Evolutionary conservation across 2,888 invertebrate species (phyloP).

Genomic region (Watsonalla binaria): DNA sequence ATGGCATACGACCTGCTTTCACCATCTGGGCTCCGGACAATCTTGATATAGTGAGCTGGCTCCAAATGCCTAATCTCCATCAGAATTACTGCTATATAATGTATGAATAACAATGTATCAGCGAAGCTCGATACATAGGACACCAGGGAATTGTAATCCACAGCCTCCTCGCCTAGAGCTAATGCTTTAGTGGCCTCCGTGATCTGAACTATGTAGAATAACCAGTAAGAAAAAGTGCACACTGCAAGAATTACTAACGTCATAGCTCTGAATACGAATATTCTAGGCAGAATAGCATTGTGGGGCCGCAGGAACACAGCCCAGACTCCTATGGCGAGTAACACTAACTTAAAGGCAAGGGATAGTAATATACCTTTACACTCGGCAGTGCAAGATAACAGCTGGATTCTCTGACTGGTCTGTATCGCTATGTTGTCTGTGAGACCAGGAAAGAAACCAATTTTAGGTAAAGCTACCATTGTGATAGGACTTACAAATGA

Average conservation of each 20-base stretch:
- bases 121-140: slow-evolving; percentile 95
- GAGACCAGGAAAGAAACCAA: slow-evolving; percentile 89
- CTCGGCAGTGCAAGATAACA: slow-evolving; percentile 92
- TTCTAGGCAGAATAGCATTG: slow-evolving; percentile 92
- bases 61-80: slow-evolving; percentile 96
- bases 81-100: slow-evolving; percentile 94
- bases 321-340: slow-evolving; percentile 94
- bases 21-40: slow-evolving; percentile 97
- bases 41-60: slow-evolving; percentile 92
- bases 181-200: slow-evolving; percentile 89
- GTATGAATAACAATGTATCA: slow-evolving; percentile 96
- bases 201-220: slow-evolving; percentile 97
- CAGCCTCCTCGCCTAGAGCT: slow-evolving; percentile 87
- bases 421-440: slow-evolving; percentile 83
- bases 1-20: slow-evolving; percentile 92
- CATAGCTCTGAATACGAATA: slow-evolving; percentile 93
- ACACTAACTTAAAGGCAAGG: slow-evolving; percentile 92
- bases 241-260: slow-evolving; percentile 93
- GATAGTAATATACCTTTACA: slow-evolving; percentile 96
- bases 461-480: slow-evolving; percentile 96
- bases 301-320: slow-evolving; percentile 92
- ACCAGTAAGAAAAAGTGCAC: slow-evolving; percentile 97
- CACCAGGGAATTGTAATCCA: slow-evolving; percentile 92
- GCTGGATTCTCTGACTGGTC: slow-evolving; percentile 82
- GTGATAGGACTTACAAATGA: slow-evolving; percentile 95